Evolutionary conservation across 2,888 invertebrate genomes (phyloP), one percentile per base, ranked within the genome.

Genomic region (Zeuzera pyrina): DNA sequence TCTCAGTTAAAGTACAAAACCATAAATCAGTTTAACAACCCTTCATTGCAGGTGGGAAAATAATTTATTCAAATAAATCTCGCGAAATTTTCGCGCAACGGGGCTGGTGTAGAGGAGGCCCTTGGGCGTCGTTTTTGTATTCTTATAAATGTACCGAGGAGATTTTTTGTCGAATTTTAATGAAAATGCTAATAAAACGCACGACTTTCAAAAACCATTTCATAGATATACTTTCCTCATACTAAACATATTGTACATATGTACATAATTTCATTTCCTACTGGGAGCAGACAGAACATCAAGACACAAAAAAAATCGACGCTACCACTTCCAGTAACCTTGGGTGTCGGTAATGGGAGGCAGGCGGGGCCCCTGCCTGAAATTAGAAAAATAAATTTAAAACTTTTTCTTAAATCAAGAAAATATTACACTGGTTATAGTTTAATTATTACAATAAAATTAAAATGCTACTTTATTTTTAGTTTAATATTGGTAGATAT

Each of bases 31-130:
- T 55, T 53, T 12, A 65, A 56, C 68, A 79, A 78, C 81, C 81
- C 81, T 79, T 79, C 77, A 70, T 53, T 74, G 68, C 77, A 81
- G 77, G 77, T 77, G 62, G 68, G 54, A 64, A 71, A 68, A 76
- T 81, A 76, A 83, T 83, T 79, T 83, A 81, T 81, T 79, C 73
- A 72, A 67, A 83, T 81, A 81, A 83, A 81, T 83, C 79, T 73
- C 52, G 45, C 41, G 56, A 64, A 58, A 68, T 70, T 71, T 71
- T 69, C 65, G n/a, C n/a, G n/a, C n/a, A 58, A 58, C 60, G 58
- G 55, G 52, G 44, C 47, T 47, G 48, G 46, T 46, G 43, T 57
- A 44, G 60, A 71, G 56, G 45, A 60, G 63, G 57, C 81, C 79
- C 81, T 47, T 37, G 81, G 78, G 81, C 54, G 57, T 65, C 63